Evolutionary conservation across 2,888 invertebrate genomes (phyloP).

Genomic region (Dichetophora obliterata): DNA sequence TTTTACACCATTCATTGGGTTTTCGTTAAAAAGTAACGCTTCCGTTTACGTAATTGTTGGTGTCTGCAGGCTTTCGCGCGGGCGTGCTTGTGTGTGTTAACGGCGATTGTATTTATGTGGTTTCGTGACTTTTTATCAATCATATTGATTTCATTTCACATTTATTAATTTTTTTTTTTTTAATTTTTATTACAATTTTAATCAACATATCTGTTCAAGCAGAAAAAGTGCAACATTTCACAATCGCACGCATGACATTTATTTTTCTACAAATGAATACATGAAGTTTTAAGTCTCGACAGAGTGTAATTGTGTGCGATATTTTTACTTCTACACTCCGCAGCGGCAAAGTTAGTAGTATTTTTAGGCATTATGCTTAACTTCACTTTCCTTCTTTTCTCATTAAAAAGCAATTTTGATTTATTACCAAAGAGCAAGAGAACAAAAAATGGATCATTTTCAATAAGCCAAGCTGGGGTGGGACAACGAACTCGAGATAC

Average conservation of each 20-base stretch:
- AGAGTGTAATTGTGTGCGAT: no score
- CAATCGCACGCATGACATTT: constrained; percentile 26
- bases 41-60: constrained; percentile 17
- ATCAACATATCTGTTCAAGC: constrained; percentile 53
- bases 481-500: neutral
- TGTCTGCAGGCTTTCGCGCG: constrained; percentile 1
- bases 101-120: neutral
- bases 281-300: neutral
- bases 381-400: neutral
- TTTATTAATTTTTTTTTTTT: constrained; percentile 28
- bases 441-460: constrained; percentile 36
- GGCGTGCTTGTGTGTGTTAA: neutral
- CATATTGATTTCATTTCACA: constrained; percentile 53
- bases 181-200: constrained; percentile 13
- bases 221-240: constrained; percentile 61
- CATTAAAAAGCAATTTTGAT: constrained; percentile 40
- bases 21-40: constrained; percentile 20
- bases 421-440: constrained; percentile 19
- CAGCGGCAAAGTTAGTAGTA: no score
- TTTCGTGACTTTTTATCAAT: constrained; percentile 51
- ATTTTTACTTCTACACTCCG: no score
- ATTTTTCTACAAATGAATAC: neutral
- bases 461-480: constrained; percentile 18
- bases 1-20: constrained; percentile 67
- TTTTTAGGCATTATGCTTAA: no score